phyloP scores from a whole-genome alignment of 23 tunicate genomes.

The Botrylloides violaceus region DNA sequence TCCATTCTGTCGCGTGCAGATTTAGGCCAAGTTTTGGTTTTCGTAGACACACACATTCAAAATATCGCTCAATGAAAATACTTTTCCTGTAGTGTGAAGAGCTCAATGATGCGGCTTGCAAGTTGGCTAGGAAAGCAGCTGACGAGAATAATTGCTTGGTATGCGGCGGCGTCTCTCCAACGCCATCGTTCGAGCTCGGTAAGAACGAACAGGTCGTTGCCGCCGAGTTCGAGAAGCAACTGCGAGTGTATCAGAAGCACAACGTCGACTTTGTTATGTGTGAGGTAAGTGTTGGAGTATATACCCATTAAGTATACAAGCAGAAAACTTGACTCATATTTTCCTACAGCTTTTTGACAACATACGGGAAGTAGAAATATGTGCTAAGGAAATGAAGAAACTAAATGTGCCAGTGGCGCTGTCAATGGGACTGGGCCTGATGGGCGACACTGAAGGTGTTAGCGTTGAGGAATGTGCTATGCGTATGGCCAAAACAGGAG shows the following conservation, averaged over 20 bases:
- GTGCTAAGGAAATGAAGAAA: constrained; percentile 71
- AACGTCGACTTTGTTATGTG: constrained; percentile 54
- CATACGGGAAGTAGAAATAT: constrained; percentile 63
- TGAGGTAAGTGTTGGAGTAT: constrained; percentile 34
- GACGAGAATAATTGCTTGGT: constrained; percentile 57
- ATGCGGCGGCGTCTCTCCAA: constrained; percentile 65
- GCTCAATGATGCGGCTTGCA: constrained; percentile 78
- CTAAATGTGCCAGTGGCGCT: constrained; percentile 46
- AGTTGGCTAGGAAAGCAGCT: constrained; percentile 62
- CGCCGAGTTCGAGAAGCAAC: constrained; percentile 35
- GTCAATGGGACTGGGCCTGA: constrained; percentile 63
- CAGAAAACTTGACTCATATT: not conserved
- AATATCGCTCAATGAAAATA: too few relatives aligned
- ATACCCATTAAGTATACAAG: too few relatives aligned
- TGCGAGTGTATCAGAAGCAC: constrained; percentile 24
- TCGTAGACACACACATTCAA: too few relatives aligned
- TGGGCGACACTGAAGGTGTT: constrained; percentile 64
- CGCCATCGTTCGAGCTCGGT: constrained; percentile 4
- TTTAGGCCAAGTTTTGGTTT: too few relatives aligned
- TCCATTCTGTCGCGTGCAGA: too few relatives aligned
- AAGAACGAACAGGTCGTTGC: constrained; percentile 21
- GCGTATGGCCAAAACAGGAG: constrained; percentile 90
- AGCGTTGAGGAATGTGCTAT: constrained; percentile 88
- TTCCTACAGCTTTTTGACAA: constrained; percentile 52
- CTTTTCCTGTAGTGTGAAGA: constrained; percentile 23